Conservation (phyloP, 2,888 invertebrate species). For the Eulithis testata region DNA sequence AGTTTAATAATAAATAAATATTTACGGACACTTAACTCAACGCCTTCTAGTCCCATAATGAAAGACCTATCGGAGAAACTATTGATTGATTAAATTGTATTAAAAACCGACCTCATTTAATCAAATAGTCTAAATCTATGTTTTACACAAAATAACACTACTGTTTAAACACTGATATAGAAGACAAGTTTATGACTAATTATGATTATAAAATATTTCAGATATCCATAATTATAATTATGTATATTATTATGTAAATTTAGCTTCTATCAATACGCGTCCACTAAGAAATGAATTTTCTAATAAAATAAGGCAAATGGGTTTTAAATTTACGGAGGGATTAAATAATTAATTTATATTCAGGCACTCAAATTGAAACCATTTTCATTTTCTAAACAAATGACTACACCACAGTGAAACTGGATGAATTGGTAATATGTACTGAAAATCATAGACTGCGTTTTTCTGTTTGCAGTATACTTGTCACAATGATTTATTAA, state of each 20-base stretch:
- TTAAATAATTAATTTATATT: conserved; percentile 70
- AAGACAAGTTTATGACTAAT: conserved; percentile 56
- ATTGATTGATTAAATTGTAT: not conserved
- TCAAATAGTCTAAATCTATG: conserved; percentile 41
- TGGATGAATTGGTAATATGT: conserved; percentile 6
- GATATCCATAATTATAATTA: conserved; percentile 29
- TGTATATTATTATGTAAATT: conserved; percentile 50
- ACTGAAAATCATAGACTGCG: not conserved
- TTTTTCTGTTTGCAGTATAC: not conserved
- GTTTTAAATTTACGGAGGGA: conserved; percentile 71
- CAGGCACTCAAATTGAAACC: conserved; percentile 80
- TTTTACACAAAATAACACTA: conserved; percentile 54
- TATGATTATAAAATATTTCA: conserved; percentile 57
- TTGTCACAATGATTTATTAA: not conserved
- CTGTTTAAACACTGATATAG: conserved; percentile 62
- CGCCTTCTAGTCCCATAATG: too few relatives aligned
- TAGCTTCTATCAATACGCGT: conserved; percentile 61
- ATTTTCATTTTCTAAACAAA: conserved; percentile 50
- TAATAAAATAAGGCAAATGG: conserved; percentile 83
- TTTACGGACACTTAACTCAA: too few relatives aligned
- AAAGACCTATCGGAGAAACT: not conserved
- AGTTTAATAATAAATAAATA: too few relatives aligned
- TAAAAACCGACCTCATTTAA: conserved; percentile 33
- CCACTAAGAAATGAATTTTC: conserved; percentile 59
- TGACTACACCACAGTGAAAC: conserved; percentile 14